Evolutionary conservation across 2,113 vertebrate genomes (phyloP).

Genomic region (Oncorhynchus nerka): DNA sequence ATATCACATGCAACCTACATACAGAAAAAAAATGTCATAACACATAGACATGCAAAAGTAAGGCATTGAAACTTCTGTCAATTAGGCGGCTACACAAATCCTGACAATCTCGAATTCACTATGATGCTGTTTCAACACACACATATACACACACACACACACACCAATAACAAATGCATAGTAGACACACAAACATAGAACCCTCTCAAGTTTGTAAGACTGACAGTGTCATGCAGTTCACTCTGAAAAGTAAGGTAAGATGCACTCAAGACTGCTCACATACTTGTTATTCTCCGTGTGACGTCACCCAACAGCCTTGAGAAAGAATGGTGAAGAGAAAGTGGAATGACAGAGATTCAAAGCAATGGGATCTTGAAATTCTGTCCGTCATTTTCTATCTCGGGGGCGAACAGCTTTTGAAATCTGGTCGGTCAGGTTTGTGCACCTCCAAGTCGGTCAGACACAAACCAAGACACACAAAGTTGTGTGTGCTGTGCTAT

Average conservation of each 20-base stretch:
- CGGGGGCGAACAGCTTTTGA: background rate
- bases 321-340: background rate
- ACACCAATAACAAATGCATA: constrained; percentile 10
- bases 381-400: background rate
- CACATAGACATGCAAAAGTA: constrained; percentile 4
- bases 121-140: background rate
- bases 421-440: background rate
- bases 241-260: background rate
- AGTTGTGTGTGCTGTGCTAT: no score
- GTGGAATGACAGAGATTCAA: background rate
- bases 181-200: background rate
- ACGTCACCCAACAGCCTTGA: constrained; percentile 35
- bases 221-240: background rate
- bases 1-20: constrained; percentile 21
- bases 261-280: constrained; percentile 28
- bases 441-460: background rate
- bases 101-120: background rate
- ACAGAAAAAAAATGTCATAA: background rate
- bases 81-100: background rate
- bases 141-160: constrained; percentile 22
- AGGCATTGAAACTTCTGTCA: background rate
- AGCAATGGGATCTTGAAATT: background rate
- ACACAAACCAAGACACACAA: background rate
- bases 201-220: no score
- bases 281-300: constrained; percentile 25